Conservation (phyloP, 2,797 vertebrate genomes). For the Cirrhinus molitorella region DNA sequence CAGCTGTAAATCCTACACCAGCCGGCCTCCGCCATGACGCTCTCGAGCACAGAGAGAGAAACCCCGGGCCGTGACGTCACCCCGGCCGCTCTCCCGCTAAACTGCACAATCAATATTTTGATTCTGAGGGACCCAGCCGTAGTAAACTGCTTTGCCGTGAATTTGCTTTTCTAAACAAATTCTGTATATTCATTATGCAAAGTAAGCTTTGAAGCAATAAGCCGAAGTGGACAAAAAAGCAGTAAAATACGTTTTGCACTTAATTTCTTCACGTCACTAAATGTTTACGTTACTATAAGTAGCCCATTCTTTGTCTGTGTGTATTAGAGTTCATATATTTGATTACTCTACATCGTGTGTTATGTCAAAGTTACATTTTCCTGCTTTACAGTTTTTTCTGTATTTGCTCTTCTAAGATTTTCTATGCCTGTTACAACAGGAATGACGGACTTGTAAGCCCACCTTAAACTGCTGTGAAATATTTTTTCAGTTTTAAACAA, state of each 20-base stretch:
- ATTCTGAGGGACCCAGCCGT: neutral
- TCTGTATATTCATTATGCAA: neutral
- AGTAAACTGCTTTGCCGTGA: neutral
- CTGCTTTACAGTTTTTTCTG: too few relatives aligned
- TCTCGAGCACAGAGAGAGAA: constrained; percentile 79
- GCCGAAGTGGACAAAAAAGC: neutral
- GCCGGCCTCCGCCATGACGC: constrained; percentile 86
- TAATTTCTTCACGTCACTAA: too few relatives aligned
- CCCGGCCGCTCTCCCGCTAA: constrained; percentile 9
- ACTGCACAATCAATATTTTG: constrained; percentile 4
- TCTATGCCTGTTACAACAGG: too few relatives aligned
- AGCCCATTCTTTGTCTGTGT: too few relatives aligned
- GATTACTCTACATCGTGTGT: too few relatives aligned
- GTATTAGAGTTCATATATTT: too few relatives aligned
- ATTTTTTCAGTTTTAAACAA: neutral
- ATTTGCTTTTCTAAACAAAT: neutral
- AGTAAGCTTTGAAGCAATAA: neutral
- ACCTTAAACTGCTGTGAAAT: neutral
- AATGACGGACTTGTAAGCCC: too few relatives aligned
- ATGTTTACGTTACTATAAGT: too few relatives aligned
- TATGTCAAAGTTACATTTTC: too few relatives aligned
- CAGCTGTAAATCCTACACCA: constrained; percentile 76
- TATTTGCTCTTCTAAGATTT: too few relatives aligned
- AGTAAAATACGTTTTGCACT: neutral
- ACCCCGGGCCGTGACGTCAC: constrained; percentile 84